Evolutionary conservation across 2,113 vertebrate genomes (phyloP), one percentile per base, ranked within the genome.

Genomic region (Brachyhypopomus gauderio): DNA sequence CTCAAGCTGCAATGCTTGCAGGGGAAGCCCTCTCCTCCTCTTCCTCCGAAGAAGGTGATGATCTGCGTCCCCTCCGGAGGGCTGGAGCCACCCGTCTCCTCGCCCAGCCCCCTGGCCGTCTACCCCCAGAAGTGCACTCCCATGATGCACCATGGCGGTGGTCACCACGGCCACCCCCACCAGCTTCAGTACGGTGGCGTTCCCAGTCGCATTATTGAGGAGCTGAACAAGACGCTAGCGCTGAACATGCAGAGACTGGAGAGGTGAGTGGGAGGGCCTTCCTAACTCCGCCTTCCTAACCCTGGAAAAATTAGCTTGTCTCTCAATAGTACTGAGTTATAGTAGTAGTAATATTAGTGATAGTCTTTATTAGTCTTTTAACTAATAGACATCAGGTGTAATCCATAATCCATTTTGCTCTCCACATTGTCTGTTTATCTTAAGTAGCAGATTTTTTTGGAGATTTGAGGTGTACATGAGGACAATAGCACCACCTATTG

Each of bases 41-140:
- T 98, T 92, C 97, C 98, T 91, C 97, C 97, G 91, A 98, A 99
- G 94, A 99, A 99, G 94, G 96, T 98, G 90, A 96, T 99, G 97
- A 97, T 99, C 85, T 98, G 96, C 83, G 94, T 98, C 94, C 96
- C 97, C 82, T 92, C 93, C 38, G 96, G 95, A 84, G 95, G 95
- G 27, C 91, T 94, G 86, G 97, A 98, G 86, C 92, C 93, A 87
- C 85, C 91, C 2, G 89, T 90, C 36, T 89, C 89, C 0, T 90
- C 88, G 41, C 89, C 89, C 0, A 88, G 90, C 38, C 89, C 90
- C 5, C 93, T 96, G 58, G 88, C 93, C 5, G 83, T 88, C 74
- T 95, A 96, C 59, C 90, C 95, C 48, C 96, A 95, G 90, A 97
- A 96, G 92, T 96, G 95, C 56, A 87, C 90, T 78, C 93, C 92